These are phyloP conservation scores for Listronotus bonariensis DNA, from an alignment of 1,140 invertebrate genomes.

Conservation along the genomic window DNA sequence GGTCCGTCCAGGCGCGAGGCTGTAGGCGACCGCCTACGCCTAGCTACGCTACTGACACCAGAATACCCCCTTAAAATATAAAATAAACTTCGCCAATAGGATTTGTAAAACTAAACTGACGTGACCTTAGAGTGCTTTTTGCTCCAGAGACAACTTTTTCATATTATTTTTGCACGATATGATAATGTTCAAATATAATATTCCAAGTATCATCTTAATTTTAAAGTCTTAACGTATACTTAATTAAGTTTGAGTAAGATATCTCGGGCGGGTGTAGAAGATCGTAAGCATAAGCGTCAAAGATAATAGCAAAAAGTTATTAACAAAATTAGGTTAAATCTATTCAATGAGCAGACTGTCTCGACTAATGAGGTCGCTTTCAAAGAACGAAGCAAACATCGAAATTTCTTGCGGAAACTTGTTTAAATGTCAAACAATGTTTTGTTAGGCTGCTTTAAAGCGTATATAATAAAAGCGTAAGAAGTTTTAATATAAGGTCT, in stretches of 20 bases:
- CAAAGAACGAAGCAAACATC: conserved; percentile 21
- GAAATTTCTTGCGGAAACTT: conserved; percentile 23
- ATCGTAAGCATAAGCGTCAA: conserved; percentile 18
- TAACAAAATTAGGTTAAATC: conserved; percentile 33
- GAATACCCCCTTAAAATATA: too few relatives aligned
- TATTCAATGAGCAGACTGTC: conserved; percentile 23
- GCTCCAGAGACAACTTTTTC: too few relatives aligned
- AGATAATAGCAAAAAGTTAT: conserved; percentile 32
- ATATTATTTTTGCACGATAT: too few relatives aligned
- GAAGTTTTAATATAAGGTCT: conserved; percentile 20
- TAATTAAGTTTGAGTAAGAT: conserved; percentile 20
- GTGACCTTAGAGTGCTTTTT: too few relatives aligned
- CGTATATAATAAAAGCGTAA: conserved; percentile 9
- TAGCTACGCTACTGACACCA: too few relatives aligned
- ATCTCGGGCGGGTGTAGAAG: conserved; percentile 3
- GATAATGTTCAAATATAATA: too few relatives aligned
- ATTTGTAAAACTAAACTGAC: too few relatives aligned
- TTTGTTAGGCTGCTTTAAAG: conserved; percentile 8
- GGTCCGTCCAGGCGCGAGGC: too few relatives aligned
- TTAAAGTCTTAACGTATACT: not conserved
- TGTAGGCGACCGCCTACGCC: too few relatives aligned
- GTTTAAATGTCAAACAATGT: conserved; percentile 30
- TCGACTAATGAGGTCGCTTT: conserved; percentile 25
- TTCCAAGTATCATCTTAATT: not conserved
- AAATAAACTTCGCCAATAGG: too few relatives aligned